phyloP scores from a whole-genome alignment of 2,113 vertebrate species.

The Galbula dea region DNA sequence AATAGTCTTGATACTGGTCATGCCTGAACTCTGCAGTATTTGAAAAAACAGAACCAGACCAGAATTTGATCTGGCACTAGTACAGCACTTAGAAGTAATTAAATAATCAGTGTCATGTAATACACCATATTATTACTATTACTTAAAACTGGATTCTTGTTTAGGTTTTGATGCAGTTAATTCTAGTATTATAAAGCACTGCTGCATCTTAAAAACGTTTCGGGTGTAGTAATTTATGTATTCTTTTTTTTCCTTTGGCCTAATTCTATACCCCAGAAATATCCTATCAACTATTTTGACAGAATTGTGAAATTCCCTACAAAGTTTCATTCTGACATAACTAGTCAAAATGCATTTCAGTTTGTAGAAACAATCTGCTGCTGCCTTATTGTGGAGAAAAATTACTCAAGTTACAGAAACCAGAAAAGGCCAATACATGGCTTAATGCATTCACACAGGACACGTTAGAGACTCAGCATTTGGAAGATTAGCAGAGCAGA shows the following conservation, averaged over 20 bases:
- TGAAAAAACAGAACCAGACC: background rate
- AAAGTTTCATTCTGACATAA: background rate
- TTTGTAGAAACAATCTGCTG: conserved; percentile 9
- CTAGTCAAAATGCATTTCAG: conserved; percentile 12
- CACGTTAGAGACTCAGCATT: background rate
- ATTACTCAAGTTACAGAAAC: background rate
- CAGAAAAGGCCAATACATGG: background rate
- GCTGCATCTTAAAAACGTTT: background rate
- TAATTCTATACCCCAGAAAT: background rate
- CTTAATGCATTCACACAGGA: background rate
- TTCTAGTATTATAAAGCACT: background rate
- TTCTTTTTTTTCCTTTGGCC: background rate
- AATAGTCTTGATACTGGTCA: background rate
- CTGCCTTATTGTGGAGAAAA: background rate
- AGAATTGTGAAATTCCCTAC: background rate
- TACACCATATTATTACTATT: background rate
- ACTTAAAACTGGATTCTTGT: background rate
- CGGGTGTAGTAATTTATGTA: background rate
- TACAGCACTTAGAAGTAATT: background rate
- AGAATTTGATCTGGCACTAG: background rate
- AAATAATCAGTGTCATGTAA: background rate
- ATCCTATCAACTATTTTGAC: background rate
- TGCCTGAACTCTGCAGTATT: background rate
- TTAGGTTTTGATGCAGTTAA: background rate
- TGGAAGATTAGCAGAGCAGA: conserved; percentile 23